phyloP scores from a whole-genome alignment of 2,888 invertebrate genomes.

The Ctena decussata region DNA sequence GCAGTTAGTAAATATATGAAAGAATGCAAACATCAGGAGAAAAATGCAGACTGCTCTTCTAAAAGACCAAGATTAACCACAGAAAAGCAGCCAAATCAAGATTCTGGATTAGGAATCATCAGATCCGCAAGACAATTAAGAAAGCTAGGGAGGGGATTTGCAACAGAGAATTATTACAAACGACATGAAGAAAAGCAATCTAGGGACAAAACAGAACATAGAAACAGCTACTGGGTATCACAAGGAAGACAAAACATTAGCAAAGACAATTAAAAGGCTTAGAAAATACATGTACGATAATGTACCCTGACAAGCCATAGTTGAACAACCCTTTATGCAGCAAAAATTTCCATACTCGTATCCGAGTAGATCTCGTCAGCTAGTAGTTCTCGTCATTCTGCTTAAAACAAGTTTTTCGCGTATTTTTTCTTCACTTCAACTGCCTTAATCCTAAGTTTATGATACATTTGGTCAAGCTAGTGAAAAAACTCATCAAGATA shows the following conservation, averaged over 20 bases:
- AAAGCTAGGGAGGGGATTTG: background rate
- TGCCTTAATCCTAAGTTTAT: too few relatives aligned
- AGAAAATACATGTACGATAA: too few relatives aligned
- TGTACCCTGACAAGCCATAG: too few relatives aligned
- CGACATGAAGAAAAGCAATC: background rate
- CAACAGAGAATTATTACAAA: background rate
- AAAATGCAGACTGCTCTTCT: background rate
- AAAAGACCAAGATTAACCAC: background rate
- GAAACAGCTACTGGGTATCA: background rate
- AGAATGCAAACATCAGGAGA: background rate
- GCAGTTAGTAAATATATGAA: background rate
- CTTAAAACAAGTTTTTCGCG: too few relatives aligned
- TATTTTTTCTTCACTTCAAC: too few relatives aligned
- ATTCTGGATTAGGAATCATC: background rate
- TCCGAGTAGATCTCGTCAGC: too few relatives aligned
- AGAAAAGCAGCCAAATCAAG: background rate
- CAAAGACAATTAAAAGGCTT: background rate
- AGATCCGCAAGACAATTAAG: background rate
- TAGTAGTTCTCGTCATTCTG: too few relatives aligned
- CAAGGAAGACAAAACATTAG: background rate
- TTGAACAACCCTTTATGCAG: too few relatives aligned
- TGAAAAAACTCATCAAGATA: too few relatives aligned
- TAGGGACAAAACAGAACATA: background rate
- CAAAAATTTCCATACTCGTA: too few relatives aligned
- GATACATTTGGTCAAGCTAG: too few relatives aligned